Conservation (phyloP, 2,888 invertebrate genomes). For the Folsomia candida region DNA sequence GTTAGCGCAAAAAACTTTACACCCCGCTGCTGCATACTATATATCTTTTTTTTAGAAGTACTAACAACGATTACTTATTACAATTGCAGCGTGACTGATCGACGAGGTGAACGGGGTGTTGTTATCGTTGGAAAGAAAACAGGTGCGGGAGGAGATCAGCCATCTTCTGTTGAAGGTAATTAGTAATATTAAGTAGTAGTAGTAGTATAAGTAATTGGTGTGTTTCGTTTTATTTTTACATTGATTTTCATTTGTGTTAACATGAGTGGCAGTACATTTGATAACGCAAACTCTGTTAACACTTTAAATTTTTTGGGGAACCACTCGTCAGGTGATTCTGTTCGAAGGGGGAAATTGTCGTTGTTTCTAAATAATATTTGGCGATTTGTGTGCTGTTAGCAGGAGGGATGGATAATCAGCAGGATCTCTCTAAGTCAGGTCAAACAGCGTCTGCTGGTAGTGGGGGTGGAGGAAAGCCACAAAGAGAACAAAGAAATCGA, state of each 20-base stretch:
- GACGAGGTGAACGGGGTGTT: constrained; percentile 27
- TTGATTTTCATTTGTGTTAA: neutral
- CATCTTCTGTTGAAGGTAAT: constrained; percentile 43
- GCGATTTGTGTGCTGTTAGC: constrained; percentile 27
- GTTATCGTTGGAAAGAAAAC: constrained; percentile 26
- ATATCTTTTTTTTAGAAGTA: too few species aligned
- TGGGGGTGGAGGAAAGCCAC: constrained; percentile 38
- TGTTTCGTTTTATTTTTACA: neutral
- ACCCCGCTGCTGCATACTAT: neutral
- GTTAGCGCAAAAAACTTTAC: constrained; percentile 27
- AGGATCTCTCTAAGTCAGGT: constrained; percentile 36
- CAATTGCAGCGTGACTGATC: constrained; percentile 31
- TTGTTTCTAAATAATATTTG: neutral
- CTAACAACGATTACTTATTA: too few species aligned
- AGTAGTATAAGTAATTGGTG: neutral
- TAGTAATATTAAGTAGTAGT: neutral
- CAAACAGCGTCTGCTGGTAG: constrained; percentile 32
- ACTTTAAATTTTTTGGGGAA: neutral
- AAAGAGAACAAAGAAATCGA: constrained; percentile 44
- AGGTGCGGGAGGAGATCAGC: constrained; percentile 45
- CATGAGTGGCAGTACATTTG: neutral
- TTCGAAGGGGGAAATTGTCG: neutral
- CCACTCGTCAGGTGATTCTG: too few species aligned
- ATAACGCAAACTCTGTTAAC: neutral
- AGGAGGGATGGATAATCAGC: constrained; percentile 47